Conservation (phyloP, 2,888 invertebrate species). For the Crocallis elinguaria region DNA sequence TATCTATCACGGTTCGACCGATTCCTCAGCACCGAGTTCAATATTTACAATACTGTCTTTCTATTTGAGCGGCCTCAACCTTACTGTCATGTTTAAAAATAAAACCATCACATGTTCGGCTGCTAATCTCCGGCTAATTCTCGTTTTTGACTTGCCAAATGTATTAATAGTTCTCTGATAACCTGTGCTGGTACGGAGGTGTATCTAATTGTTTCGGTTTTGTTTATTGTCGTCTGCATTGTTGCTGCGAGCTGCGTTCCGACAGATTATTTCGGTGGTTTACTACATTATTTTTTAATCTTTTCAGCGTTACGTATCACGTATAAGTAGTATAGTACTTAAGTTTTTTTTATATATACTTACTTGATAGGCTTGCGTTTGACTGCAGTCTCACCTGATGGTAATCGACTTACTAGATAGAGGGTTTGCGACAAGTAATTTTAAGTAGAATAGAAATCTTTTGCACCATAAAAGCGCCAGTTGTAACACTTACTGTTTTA, state of each 20-base stretch:
- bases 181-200: conserved; percentile 20
- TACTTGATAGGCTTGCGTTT: too few relatives aligned
- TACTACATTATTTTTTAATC: background rate
- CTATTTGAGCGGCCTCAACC: conserved; percentile 56
- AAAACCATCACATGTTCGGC: conserved; percentile 53
- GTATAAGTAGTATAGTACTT: too few relatives aligned
- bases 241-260: conserved; percentile 9
- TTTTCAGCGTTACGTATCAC: background rate
- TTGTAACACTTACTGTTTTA: too few relatives aligned
- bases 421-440: too few relatives aligned
- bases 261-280: conserved; percentile 3
- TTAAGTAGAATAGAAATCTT: too few relatives aligned
- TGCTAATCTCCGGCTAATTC: conserved; percentile 57
- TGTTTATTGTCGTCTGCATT: conserved; percentile 5
- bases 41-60: conserved; percentile 28
- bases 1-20: background rate
- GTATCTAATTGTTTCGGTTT: conserved; percentile 5
- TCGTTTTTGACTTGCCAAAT: conserved; percentile 59
- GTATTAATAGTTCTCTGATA: conserved; percentile 52
- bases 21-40: conserved; percentile 17
- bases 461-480: too few relatives aligned
- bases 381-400: too few relatives aligned
- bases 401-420: too few relatives aligned
- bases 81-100: conserved; percentile 59
- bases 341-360: background rate